A percentile compares a stretch with the other conserved stretches of the same genome.
Conservation (phyloP, 2,888 invertebrate species). For the Orthosia cruda region DNA sequence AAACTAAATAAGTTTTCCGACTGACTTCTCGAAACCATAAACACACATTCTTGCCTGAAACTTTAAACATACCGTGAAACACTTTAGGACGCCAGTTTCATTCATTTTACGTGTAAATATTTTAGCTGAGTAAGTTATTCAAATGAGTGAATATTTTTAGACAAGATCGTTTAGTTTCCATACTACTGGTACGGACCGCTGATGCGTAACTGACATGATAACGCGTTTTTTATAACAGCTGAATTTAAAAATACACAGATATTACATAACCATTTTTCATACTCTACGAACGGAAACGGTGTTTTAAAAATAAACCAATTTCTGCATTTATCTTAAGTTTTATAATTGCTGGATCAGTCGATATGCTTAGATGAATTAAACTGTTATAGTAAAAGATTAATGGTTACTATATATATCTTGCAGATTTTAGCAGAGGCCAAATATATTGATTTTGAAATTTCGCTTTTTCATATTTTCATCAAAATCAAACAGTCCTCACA, state of each 20-base stretch:
- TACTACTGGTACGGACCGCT: neutral
- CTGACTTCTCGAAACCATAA: neutral
- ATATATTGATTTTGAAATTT: neutral
- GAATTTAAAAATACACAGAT: neutral
- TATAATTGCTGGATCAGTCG: no score
- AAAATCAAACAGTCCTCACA: neutral
- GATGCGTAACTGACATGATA: conserved; percentile 21
- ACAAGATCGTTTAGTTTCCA: conserved; percentile 12
- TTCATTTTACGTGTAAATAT: conserved; percentile 10
- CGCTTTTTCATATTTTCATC: neutral
- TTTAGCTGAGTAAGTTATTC: conserved; percentile 23
- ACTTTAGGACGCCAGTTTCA: neutral
- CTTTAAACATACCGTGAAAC: conserved; percentile 8
- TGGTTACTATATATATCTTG: no score
- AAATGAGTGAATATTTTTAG: conserved; percentile 18
- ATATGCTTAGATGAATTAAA: no score
- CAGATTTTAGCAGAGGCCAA: no score
- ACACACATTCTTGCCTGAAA: conserved; percentile 1
- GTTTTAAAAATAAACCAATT: neutral
- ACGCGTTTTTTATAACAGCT: neutral
- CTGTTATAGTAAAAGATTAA: no score
- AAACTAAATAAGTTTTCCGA: neutral
- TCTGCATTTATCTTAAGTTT: no score
- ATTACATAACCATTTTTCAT: neutral
- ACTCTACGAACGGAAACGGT: neutral